phyloP scores from a whole-genome alignment of 2,113 vertebrate species.

The Trochalopteron elliotii region DNA sequence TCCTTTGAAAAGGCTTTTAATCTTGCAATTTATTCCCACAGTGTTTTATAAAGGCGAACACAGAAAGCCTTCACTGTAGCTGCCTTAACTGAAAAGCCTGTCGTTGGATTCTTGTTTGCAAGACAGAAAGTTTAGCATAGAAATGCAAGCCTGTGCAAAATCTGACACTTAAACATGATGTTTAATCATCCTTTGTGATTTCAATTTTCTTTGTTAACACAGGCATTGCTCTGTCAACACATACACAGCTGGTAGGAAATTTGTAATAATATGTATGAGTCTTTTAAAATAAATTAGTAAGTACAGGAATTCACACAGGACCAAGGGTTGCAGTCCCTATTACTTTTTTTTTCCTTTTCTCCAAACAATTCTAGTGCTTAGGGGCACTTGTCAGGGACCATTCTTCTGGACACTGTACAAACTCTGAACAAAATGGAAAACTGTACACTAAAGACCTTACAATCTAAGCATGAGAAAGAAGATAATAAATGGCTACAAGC shows the following conservation, averaged over 20 bases:
- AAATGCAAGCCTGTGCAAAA: conserved; percentile 15
- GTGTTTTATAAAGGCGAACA: background rate
- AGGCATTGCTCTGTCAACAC: background rate
- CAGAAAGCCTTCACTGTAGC: conserved; percentile 20
- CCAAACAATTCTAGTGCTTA: background rate
- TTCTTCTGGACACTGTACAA: conserved; percentile 18
- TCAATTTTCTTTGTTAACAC: background rate
- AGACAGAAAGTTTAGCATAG: conserved; percentile 1
- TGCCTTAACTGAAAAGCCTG: background rate
- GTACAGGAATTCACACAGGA: conserved; percentile 1
- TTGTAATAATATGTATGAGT: background rate
- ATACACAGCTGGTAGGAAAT: background rate
- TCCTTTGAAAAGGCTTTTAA: conserved; percentile 15
- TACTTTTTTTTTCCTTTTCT: background rate
- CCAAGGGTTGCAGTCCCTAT: background rate
- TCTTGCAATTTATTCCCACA: background rate
- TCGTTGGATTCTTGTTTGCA: conserved; percentile 4
- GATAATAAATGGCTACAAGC: background rate
- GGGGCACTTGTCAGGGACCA: background rate
- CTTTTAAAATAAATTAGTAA: conserved; percentile 5
- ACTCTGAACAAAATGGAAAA: conserved; percentile 20
- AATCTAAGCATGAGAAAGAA: background rate
- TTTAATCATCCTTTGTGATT: conserved; percentile 21
- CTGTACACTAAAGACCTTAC: background rate
- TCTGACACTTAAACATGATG: background rate